These are phyloP conservation scores for Pagetopsis macropterus DNA, from an alignment of 2,797 vertebrate species.

Conservation along the genomic window DNA sequence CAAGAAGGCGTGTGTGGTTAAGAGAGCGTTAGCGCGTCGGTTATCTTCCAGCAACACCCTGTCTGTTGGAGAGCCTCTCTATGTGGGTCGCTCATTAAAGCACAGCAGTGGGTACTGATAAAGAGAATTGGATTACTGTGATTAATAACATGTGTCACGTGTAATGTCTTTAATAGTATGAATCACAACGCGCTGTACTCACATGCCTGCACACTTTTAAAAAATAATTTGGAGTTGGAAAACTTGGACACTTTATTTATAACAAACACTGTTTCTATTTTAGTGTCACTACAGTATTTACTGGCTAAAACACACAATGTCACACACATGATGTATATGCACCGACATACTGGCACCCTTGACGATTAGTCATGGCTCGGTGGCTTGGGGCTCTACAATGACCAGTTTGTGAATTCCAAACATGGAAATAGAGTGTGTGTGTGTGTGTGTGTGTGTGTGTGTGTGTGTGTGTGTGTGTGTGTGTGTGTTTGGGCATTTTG, in stretches of 20 bases:
- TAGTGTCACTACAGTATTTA: background rate
- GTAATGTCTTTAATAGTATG: slow-evolving; percentile 72
- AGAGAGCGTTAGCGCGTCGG: slow-evolving; percentile 41
- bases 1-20: slow-evolving; percentile 40
- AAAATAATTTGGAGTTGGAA: slow-evolving; percentile 43
- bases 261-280: slow-evolving; percentile 2
- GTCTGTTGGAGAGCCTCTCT: slow-evolving; percentile 42
- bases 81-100: slow-evolving; percentile 66
- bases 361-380: slow-evolving; percentile 42
- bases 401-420: slow-evolving; percentile 49
- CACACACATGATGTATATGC: background rate
- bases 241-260: slow-evolving; percentile 32
- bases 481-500: slow-evolving; percentile 6
- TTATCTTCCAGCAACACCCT: slow-evolving; percentile 62
- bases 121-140: slow-evolving; percentile 81
- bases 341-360: slow-evolving; percentile 4
- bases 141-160: slow-evolving; percentile 77
- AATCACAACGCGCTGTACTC: slow-evolving; percentile 56
- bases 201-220: slow-evolving; percentile 8
- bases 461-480: background rate
- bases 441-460: background rate
- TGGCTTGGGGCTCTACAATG: slow-evolving; percentile 25
- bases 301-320: background rate
- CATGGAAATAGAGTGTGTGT: slow-evolving; percentile 18
- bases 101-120: slow-evolving; percentile 70